phyloP scores from a whole-genome alignment of 2,797 vertebrate species.

The Prionace glauca region DNA sequence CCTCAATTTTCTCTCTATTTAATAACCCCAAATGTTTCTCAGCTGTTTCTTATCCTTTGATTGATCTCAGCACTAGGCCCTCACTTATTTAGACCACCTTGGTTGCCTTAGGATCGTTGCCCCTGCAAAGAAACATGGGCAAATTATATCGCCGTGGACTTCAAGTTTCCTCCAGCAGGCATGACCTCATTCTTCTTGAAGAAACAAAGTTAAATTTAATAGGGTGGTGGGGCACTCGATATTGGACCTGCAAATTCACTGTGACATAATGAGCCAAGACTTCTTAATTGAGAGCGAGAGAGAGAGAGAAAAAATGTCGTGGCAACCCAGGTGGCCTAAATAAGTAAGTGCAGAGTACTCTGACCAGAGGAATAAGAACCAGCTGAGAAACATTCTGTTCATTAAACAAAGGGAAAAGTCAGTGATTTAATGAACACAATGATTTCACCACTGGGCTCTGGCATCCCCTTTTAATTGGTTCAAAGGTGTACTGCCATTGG shows the following conservation, averaged over 20 bases:
- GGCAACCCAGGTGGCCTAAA: neutral
- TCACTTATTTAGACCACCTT: neutral
- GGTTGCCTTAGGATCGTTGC: neutral
- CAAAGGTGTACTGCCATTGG: neutral
- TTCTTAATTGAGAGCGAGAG: neutral
- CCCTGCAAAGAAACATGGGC: neutral
- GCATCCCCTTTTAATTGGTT: neutral
- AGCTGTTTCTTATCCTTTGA: slow-evolving; percentile 18
- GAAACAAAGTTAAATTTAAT: neutral
- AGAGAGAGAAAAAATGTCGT: neutral
- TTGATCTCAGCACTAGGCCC: neutral
- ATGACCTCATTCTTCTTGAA: neutral
- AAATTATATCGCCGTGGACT: neutral
- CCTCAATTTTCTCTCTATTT: slow-evolving; percentile 24
- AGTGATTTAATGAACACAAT: neutral
- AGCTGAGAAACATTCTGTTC: neutral
- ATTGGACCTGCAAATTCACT: no score
- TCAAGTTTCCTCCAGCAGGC: neutral
- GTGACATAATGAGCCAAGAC: neutral
- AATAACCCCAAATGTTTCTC: slow-evolving; percentile 24
- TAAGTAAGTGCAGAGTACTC: neutral
- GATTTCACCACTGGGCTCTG: neutral
- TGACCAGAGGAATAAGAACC: neutral
- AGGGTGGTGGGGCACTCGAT: no score
- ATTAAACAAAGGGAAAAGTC: slow-evolving; percentile 2